Evolutionary conservation across 2,888 invertebrate genomes (phyloP), one percentile per base, ranked within the genome.

Genomic region (Drosophila helvetica): DNA sequence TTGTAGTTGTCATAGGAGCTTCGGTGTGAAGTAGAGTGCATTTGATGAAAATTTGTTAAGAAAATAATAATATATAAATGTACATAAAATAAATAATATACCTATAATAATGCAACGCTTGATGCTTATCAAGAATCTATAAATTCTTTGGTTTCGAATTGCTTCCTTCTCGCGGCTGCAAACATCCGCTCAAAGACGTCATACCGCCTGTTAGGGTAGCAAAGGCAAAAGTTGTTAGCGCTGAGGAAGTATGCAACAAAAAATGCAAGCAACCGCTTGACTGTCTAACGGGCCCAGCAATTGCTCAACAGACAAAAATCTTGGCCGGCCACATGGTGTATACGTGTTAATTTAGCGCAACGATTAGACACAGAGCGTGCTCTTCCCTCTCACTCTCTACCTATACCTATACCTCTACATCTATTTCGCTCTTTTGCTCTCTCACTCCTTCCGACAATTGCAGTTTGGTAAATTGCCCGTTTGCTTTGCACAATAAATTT

Each of bases 261-360:
- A 56, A 69, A 65, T 67, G 50, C 64, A 58, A 46, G 61, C 22
- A 45, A 25, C 54, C 45, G 52, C 15, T 18, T 15, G 25, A 59
- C 51, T 46, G 42, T n/a, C 45, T 25, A 65, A 69, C 50, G 33
- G 50, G 57, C 61, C 58, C 33, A 18, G 54, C 80, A 70, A 71
- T 70, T 68, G 62, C 63, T 64, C 74, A 61, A 53, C 62, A 75
- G 73, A 69, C 77, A 65, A 69, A 77, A 86, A 77, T 83, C 82
- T 81, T 77, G 70, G 61, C 38, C 73, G 63, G 63, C 81, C 87
- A 86, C 78, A 74, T 68, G 84, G 80, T 80, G 82, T 83, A 85
- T 85, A 83, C 87, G 83, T 83, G 83, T 83, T 83, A 83, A 83
- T 83, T 83, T 87, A 74, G 75, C 70, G 53, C 71, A 74, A 45